Conservation (phyloP, 2,797 vertebrate species). For the Rachycentron canadum region DNA sequence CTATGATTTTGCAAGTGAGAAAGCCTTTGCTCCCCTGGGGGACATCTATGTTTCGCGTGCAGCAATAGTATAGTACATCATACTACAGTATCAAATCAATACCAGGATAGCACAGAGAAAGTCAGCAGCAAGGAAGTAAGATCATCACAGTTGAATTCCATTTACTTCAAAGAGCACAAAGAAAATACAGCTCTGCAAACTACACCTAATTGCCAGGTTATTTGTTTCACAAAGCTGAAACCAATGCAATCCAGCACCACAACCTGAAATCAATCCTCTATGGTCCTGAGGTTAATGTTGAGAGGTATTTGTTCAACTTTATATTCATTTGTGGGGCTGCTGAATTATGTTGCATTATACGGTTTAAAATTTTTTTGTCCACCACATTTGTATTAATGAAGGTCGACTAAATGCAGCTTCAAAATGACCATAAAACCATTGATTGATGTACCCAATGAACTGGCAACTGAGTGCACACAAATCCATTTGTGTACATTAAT, state of each 20-base stretch:
- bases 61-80: slow-evolving; percentile 54
- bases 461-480: not conserved
- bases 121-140: slow-evolving; percentile 36
- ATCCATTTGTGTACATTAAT: slow-evolving; percentile 35
- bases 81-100: slow-evolving; percentile 67
- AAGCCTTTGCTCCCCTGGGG: slow-evolving; percentile 55
- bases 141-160: slow-evolving; percentile 33
- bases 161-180: slow-evolving; percentile 29
- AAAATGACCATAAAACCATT: not conserved
- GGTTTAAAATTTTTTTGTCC: slow-evolving; percentile 15
- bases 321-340: slow-evolving; percentile 6
- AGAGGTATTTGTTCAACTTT: slow-evolving; percentile 21
- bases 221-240: slow-evolving; percentile 25
- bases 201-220: slow-evolving; percentile 11
- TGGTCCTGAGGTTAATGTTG: not conserved
- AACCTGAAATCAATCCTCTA: not conserved
- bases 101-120: slow-evolving; percentile 38
- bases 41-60: slow-evolving; percentile 50
- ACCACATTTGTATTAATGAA: not conserved
- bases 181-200: slow-evolving; percentile 9
- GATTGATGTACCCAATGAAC: not conserved
- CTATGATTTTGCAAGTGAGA: slow-evolving; percentile 48
- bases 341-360: slow-evolving; percentile 2
- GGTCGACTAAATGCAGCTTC: not conserved
- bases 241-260: slow-evolving; percentile 32